These are phyloP conservation scores for Bombus waltoni DNA, from an alignment of 1,140 invertebrate species.

Conservation along the genomic window DNA sequence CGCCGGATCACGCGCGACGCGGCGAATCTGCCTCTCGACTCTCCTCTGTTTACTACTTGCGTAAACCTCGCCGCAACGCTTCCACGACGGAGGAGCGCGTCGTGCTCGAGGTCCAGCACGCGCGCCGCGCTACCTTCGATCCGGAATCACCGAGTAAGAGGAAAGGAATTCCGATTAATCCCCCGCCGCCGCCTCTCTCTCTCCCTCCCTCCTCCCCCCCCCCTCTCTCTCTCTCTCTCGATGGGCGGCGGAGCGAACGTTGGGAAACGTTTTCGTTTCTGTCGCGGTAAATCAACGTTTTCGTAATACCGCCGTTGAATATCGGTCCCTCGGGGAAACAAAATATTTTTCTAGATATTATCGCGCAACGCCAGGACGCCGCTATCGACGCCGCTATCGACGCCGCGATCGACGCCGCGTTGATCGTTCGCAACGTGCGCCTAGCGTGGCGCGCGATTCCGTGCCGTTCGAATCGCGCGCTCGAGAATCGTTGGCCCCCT, in stretches of 20 bases:
- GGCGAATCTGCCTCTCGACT: background rate
- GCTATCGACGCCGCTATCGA: no score
- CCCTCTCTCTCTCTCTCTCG: background rate
- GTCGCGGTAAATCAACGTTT: constrained; percentile 57
- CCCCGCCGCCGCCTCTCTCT: background rate
- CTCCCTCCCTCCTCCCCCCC: no score
- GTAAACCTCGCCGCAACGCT: background rate
- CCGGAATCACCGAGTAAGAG: constrained; percentile 26
- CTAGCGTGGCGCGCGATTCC: no score
- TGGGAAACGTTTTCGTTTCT: constrained; percentile 51
- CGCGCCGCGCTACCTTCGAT: constrained; percentile 14
- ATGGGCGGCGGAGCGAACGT: constrained; percentile 3
- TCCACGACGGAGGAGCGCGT: background rate
- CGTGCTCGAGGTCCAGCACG: background rate
- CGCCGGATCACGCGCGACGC: no score
- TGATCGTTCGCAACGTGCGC: no score
- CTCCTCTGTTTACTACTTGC: background rate
- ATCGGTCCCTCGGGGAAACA: background rate
- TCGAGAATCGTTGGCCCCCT: background rate
- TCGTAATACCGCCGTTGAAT: constrained; percentile 18
- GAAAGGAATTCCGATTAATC: constrained; percentile 42
- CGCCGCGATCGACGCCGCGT: no score
- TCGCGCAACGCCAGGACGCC: no score
- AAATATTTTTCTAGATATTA: no score
- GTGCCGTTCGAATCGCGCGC: background rate